Evolutionary conservation across 2,888 invertebrate species (phyloP), one percentile per base, ranked within the genome.

Genomic region (Chrysolina americana): DNA sequence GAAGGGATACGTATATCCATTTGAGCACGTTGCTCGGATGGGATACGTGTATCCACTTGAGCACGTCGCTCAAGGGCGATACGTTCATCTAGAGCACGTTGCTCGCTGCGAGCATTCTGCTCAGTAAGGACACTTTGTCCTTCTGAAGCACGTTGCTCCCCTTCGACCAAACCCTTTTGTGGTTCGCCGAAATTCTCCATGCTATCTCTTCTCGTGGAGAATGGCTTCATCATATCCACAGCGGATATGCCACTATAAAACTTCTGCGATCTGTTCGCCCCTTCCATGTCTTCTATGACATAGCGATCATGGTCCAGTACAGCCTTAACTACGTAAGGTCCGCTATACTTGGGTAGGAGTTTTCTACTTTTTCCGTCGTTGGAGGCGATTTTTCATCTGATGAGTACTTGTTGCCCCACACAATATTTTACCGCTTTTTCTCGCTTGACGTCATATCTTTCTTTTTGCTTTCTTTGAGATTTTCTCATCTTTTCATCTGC

Each of bases 361-460:
- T 63, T 63, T 2, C 41, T 36, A 44, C 68, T 59, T 19, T 48
- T 19, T 6, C 21, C 41, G 13, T 50, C 47, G 28, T 73, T 68
- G 1, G 6, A 10, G 13, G 15, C 15, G 10, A 21, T 9, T 19
- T 15, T 8, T n/a, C 8, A 9, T 13, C 6, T 63, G 41, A 63
- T n/a, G 5, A 63, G 41, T 19, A 63, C 17, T 15, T 63, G 63
- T 17, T 63, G 63, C 15, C 63, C 63, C 36, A 63, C 4, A 1
- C 1, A n/a, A 47, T 23, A 48, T 23, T 66, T 87, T 11, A 83
- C 82, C n/a, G 63, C 5, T 62, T 62, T 28, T 8, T 0, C 44
- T n/a, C 72, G 41, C 36, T 47, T 63, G 2, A 68, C 65, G 47
- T 73, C 68, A n/a, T 68, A 63, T 21, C 47, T 44, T 36, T 19